phyloP scores from a whole-genome alignment of 2,888 invertebrate species.

The Ormyrus labotus region DNA sequence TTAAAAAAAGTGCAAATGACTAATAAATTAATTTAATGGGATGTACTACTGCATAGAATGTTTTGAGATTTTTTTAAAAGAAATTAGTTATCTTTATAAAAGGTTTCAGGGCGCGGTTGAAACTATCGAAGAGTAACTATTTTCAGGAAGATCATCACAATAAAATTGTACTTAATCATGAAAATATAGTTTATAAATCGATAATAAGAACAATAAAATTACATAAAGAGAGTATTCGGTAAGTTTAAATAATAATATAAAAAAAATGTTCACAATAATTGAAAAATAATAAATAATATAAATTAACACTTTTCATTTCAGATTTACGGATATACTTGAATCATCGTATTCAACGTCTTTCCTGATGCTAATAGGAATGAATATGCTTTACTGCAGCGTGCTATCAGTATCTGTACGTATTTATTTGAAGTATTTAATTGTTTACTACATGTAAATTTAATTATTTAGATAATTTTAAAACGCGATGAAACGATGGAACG shows the following conservation, averaged over 20 bases:
- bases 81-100: background rate
- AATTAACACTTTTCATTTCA: background rate
- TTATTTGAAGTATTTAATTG: background rate
- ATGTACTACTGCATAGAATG: background rate
- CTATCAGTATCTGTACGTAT: slow-evolving; percentile 5
- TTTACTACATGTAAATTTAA: background rate
- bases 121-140: background rate
- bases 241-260: background rate
- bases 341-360: slow-evolving; percentile 18
- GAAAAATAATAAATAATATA: background rate
- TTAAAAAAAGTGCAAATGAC: background rate
- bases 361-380: slow-evolving; percentile 15
- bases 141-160: too few relatives aligned
- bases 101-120: slow-evolving; percentile 17
- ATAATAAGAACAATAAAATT: slow-evolving; percentile 20
- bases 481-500: slow-evolving; percentile 15
- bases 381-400: background rate
- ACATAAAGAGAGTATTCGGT: slow-evolving; percentile 28
- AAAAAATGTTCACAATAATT: background rate
- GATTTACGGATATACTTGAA: slow-evolving; percentile 12
- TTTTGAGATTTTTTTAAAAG: background rate
- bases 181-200: slow-evolving; percentile 7
- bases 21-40: background rate
- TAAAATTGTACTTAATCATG: background rate
- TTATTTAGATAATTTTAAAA: slow-evolving; percentile 17